These are phyloP conservation scores for Drosophila setosimentum DNA, from an alignment of 2,888 invertebrate genomes.

Conservation along the genomic window DNA sequence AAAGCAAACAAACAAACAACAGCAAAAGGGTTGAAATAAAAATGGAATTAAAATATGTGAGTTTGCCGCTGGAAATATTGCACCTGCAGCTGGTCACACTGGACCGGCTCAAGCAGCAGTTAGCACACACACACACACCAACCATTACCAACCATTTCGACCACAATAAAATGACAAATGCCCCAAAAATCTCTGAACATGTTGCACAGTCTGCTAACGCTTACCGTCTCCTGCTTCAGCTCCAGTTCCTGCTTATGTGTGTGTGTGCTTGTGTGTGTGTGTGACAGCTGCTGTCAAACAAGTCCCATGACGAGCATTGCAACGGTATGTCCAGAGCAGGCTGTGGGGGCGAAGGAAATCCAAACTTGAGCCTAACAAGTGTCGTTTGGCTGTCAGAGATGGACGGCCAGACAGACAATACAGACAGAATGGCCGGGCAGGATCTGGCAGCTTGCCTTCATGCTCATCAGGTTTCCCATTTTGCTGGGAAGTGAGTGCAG, in stretches of 20 bases:
- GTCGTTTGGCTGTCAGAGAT: constrained; percentile 70
- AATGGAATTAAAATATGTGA: constrained; percentile 74
- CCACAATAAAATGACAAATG: constrained; percentile 81
- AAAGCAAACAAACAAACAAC: constrained; percentile 19
- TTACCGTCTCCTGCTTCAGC: constrained; percentile 8
- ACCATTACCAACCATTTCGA: constrained; percentile 71
- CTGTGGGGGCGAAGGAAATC: constrained; percentile 2
- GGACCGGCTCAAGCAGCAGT: constrained; percentile 20
- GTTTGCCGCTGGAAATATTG: constrained; percentile 60
- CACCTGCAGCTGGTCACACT: constrained; percentile 70
- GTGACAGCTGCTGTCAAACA: constrained; percentile 75
- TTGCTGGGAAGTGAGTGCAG: constrained; percentile 8
- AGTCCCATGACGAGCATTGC: constrained; percentile 75
- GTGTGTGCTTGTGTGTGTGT: constrained; percentile 5
- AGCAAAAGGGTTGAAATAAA: constrained; percentile 69
- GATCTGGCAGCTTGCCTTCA: constrained; percentile 60
- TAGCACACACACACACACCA: constrained; percentile 10
- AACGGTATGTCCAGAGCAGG: constrained; percentile 50
- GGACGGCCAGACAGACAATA: constrained; percentile 41
- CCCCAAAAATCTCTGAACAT: constrained; percentile 75
- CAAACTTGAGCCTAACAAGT: constrained; percentile 77
- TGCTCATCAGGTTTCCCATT: constrained; percentile 60
- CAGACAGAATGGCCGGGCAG: constrained; percentile 25
- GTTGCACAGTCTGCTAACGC: constrained; percentile 46
- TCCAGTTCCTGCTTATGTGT: constrained; percentile 1